Evolutionary conservation across 2,888 invertebrate species (phyloP).

Genomic region (Mellilla xanthometata): DNA sequence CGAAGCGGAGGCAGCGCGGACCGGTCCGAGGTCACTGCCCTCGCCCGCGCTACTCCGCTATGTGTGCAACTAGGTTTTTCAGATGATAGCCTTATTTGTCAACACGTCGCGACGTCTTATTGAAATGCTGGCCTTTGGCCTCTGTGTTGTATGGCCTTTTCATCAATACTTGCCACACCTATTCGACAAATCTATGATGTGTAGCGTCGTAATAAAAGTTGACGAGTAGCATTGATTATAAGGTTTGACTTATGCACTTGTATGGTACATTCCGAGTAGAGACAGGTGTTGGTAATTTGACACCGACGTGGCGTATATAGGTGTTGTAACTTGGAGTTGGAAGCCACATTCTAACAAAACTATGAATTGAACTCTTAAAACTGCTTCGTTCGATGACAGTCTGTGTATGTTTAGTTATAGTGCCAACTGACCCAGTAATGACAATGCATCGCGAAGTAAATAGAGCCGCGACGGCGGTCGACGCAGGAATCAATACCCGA

Average conservation of each 20-base stretch:
- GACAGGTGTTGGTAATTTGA: too few species aligned
- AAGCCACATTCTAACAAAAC: too few species aligned
- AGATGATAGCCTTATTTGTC: conserved; percentile 52
- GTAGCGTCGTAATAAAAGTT: neutral
- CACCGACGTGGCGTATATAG: too few species aligned
- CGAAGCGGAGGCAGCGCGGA: conserved; percentile 41
- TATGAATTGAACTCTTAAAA: too few species aligned
- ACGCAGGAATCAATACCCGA: conserved; percentile 13
- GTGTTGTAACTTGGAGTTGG: too few species aligned
- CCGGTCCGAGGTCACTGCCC: conserved; percentile 70
- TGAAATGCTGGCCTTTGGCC: conserved; percentile 25
- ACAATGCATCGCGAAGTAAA: conserved; percentile 13
- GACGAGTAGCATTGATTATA: too few species aligned
- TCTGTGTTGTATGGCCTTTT: conserved; percentile 17
- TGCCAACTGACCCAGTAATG: conserved; percentile 16
- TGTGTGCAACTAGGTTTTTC: conserved; percentile 59
- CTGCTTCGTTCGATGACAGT: too few species aligned
- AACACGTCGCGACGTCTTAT: conserved; percentile 31
- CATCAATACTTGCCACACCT: conserved; percentile 9
- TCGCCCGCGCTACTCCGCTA: conserved; percentile 54
- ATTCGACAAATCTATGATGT: conserved; percentile 8
- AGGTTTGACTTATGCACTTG: too few species aligned
- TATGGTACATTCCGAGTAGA: too few species aligned
- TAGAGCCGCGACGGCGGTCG: conserved; percentile 4
- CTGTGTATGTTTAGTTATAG: too few species aligned